These are phyloP conservation scores for Notothenia rossii DNA, from an alignment of 2,113 vertebrate species.

Conservation along the genomic window DNA sequence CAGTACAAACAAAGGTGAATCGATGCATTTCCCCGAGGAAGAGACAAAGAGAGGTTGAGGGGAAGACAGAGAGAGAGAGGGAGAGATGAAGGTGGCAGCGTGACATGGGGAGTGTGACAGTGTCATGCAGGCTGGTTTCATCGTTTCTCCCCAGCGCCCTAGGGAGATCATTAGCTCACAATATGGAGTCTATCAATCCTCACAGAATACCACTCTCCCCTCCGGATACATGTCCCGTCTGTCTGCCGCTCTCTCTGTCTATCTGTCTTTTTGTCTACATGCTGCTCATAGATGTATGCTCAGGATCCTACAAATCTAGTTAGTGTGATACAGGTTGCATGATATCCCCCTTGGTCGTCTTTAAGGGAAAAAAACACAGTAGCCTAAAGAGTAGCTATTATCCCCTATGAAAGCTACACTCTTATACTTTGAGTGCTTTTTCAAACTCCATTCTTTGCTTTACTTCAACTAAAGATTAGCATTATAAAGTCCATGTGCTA, in stretches of 20 bases:
- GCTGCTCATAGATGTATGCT: slow-evolving; percentile 48
- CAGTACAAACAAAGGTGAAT: slow-evolving; percentile 83
- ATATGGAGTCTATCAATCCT: slow-evolving; percentile 83
- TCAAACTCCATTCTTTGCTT: neutral
- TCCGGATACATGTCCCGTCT: slow-evolving; percentile 72
- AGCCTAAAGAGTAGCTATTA: slow-evolving; percentile 47
- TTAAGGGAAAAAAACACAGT: slow-evolving; percentile 33
- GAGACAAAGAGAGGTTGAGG: slow-evolving; percentile 58
- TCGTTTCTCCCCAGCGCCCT: slow-evolving; percentile 73
- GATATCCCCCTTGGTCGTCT: slow-evolving; percentile 31
- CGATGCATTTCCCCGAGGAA: slow-evolving; percentile 72
- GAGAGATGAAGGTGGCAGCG: slow-evolving; percentile 73
- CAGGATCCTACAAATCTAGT: slow-evolving; percentile 53
- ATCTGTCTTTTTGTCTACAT: slow-evolving; percentile 62
- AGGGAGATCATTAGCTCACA: slow-evolving; percentile 84
- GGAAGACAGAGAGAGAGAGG: slow-evolving; percentile 39
- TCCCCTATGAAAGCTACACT: slow-evolving; percentile 19
- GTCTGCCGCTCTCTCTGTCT: slow-evolving; percentile 54
- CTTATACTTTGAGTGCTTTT: neutral
- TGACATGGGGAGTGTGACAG: slow-evolving; percentile 74
- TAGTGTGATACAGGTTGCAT: slow-evolving; percentile 27
- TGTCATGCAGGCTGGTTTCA: slow-evolving; percentile 80
- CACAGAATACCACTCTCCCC: slow-evolving; percentile 76
- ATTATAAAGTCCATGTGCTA: neutral
- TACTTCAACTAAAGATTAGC: neutral